Base-by-base conservation (phyloP, 2,113 vertebrate species). In the Stegostoma tigrinum region DNA sequence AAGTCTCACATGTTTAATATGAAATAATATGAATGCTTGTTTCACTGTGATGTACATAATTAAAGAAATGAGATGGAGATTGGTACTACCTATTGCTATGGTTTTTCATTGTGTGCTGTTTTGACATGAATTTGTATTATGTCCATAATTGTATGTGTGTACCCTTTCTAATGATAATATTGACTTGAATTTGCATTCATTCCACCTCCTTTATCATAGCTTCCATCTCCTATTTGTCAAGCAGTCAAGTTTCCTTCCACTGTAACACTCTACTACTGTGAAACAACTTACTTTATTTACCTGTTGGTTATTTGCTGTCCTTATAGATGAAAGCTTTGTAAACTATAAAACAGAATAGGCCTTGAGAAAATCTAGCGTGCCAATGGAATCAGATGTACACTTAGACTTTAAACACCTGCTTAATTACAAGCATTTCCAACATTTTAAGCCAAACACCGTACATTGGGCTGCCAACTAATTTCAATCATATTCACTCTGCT, bases 31-130 rank as follows among this genome's bases (percentile, higher is more conserved):
- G n/a, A 66, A 93, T 93, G 89, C 89, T 93, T 93, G 27, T 93
- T 93, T 93, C 89, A 93, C 89, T 93, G 89, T 93, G 89, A 93
- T 93, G 89, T 93, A 93, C 61, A 93, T 93, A 66, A 66, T 24
- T 93, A 64, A 93, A 66, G 61, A 93, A 93, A 38, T 34, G 89
- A 67, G 64, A 2, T 38, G 34, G 21, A 38, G 89, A 93, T 67
- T 93, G 89, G 34, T 66, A 93, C 61, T 93, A 67, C 61, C 61
- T 93, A 67, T 93, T 2, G 80, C 38, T 83, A 1, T 8, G 27
- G 19, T 42, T 93, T 93, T n/a, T 30, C 34, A 66, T 23, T 7
- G 19, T 66, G 89, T 66, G 61, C 89, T 64, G 55, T 66, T 93
- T 93, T 38, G 89, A 38, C 89, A 66, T 66, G 14, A 2, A 66